Percentiles rank a stretch among this genome's conserved stretches.
phyloP scores from a whole-genome alignment of 2,113 vertebrate genomes.

The Aptenodytes forsteri region DNA sequence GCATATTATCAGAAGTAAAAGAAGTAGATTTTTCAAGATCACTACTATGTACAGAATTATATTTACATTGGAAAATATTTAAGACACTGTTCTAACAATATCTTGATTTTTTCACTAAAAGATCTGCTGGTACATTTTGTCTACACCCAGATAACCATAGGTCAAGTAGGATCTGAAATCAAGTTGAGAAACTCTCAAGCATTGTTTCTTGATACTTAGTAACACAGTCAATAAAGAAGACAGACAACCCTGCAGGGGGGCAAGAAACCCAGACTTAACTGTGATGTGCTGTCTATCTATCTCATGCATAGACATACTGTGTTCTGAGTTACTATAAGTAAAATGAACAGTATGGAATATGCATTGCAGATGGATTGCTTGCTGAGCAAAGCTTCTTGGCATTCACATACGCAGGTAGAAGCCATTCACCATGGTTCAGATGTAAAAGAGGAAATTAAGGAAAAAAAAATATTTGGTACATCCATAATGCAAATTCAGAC shows the following conservation, averaged over 20 bases:
- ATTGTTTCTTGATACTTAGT: background rate
- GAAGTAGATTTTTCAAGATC: background rate
- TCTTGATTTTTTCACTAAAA: background rate
- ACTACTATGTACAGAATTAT: background rate
- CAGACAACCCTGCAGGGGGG: background rate
- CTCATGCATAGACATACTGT: background rate
- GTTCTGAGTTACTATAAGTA: background rate
- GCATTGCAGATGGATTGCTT: background rate
- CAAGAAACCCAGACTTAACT: background rate
- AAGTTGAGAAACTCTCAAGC: background rate
- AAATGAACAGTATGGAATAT: constrained; percentile 6
- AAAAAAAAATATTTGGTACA: background rate
- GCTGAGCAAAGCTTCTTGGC: background rate
- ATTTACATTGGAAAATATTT: background rate
- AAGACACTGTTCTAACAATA: background rate
- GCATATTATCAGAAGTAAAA: background rate
- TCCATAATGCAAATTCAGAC: background rate
- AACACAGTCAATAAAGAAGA: background rate
- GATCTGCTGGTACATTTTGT: background rate
- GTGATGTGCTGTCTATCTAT: background rate
- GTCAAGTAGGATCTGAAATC: background rate
- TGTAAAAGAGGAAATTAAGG: background rate
- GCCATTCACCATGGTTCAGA: background rate
- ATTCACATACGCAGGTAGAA: background rate
- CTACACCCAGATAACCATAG: background rate